These are phyloP conservation scores for Ophraella communa DNA, from an alignment of 2,888 invertebrate genomes.

Conservation along the genomic window DNA sequence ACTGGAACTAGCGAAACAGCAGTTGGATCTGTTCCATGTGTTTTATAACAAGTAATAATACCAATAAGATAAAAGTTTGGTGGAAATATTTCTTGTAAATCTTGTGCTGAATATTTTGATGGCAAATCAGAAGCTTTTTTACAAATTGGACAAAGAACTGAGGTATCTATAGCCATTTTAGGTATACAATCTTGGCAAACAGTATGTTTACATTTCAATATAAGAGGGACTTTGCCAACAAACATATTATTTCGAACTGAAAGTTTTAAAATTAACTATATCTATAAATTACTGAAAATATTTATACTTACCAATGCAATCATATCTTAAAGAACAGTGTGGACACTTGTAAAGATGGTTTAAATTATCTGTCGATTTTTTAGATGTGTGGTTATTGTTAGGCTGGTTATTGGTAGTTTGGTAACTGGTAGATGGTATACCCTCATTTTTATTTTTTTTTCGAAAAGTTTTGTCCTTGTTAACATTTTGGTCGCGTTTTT, in stretches of 20 bases:
- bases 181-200: conserved; percentile 71
- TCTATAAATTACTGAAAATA: no score
- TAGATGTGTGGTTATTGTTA: neutral
- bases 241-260: conserved; percentile 39
- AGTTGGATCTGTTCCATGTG: conserved; percentile 13
- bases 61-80: conserved; percentile 57
- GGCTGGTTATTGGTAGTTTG: neutral
- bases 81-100: conserved; percentile 50
- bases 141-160: conserved; percentile 63
- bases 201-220: conserved; percentile 72
- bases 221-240: conserved; percentile 62
- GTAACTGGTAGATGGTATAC: neutral
- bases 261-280: no score
- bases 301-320: conserved; percentile 30
- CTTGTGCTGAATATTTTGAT: conserved; percentile 30
- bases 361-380: neutral
- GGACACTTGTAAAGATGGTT: conserved; percentile 30
- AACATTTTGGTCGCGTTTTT: neutral
- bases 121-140: conserved; percentile 53
- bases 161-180: conserved; percentile 47
- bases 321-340: conserved; percentile 30
- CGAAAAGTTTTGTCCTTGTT: neutral
- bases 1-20: conserved; percentile 22
- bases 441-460: neutral
- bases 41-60: conserved; percentile 41